A percentile compares a stretch with the other conserved stretches of the same genome.
Conservation (phyloP, 2,888 invertebrate genomes). For the Autographa gamma region DNA sequence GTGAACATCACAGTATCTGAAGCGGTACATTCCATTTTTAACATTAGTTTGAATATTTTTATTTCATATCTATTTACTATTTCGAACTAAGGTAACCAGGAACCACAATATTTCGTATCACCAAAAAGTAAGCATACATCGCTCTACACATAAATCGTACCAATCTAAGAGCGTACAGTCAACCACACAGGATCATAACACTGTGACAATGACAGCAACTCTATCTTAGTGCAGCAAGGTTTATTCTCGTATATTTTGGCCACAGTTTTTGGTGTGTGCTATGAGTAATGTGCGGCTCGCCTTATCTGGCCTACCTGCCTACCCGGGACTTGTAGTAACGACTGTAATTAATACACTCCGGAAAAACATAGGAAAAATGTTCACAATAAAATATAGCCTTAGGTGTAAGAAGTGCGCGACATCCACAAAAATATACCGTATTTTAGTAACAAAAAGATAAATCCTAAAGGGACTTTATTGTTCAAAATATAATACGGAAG, state of each 20-base stretch:
- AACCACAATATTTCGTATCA: slow-evolving; percentile 28
- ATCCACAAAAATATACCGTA: background rate
- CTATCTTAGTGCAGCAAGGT: background rate
- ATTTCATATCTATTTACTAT: too few relatives aligned
- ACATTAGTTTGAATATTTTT: too few relatives aligned
- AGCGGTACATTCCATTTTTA: too few relatives aligned
- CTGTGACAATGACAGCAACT: background rate
- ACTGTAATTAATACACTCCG: slow-evolving; percentile 50
- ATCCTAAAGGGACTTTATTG: too few relatives aligned
- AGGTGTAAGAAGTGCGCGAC: background rate
- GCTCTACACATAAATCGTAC: slow-evolving; percentile 47
- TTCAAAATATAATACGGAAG: too few relatives aligned
- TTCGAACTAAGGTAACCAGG: background rate
- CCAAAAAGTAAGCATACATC: slow-evolving; percentile 28
- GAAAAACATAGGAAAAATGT: slow-evolving; percentile 22
- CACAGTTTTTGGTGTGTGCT: slow-evolving; percentile 11
- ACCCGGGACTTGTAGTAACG: slow-evolving; percentile 38
- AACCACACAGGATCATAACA: background rate
- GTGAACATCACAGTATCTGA: too few relatives aligned
- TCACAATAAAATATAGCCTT: slow-evolving; percentile 3
- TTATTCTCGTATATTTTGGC: background rate
- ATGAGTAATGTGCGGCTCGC: slow-evolving; percentile 48
- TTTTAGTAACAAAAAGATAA: background rate
- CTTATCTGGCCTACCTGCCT: slow-evolving; percentile 44
- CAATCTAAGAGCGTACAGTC: slow-evolving; percentile 44